Percentiles rank a stretch among this genome's conserved stretches.
Evolutionary conservation across 2,888 invertebrate genomes (phyloP).

Genomic region (Drosophila borealis): DNA sequence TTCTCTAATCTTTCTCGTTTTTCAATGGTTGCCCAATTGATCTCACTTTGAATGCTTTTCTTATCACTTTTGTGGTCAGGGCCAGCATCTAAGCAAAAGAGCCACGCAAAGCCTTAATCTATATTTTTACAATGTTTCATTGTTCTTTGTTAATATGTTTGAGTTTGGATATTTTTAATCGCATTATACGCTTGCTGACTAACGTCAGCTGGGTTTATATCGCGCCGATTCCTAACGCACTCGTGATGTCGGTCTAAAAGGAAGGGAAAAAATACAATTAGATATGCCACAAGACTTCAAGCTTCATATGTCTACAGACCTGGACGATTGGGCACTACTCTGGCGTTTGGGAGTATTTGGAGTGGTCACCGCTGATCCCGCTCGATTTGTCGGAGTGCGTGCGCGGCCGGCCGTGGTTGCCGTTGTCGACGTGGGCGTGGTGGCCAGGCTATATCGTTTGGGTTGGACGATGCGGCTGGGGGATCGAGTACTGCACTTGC

Average conservation of each 20-base stretch:
- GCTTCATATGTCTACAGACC: constrained; percentile 65
- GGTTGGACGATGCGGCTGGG: constrained; percentile 85
- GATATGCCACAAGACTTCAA: neutral
- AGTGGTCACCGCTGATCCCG: constrained; percentile 67
- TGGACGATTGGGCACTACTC: constrained; percentile 79
- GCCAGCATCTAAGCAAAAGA: constrained; percentile 69
- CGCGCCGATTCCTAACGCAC: constrained; percentile 72
- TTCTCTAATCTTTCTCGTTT: neutral
- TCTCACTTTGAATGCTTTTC: constrained; percentile 12
- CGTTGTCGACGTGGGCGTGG: constrained; percentile 55
- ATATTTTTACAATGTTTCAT: constrained; percentile 77
- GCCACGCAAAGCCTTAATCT: constrained; percentile 77
- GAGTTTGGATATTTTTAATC: constrained; percentile 47
- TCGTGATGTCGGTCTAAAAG: constrained; percentile 81
- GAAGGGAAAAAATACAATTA: constrained; percentile 4
- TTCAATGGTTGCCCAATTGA: neutral
- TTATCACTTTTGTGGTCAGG: constrained; percentile 56
- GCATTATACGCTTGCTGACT: constrained; percentile 40
- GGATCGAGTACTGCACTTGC: constrained; percentile 77
- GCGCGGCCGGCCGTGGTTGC: constrained; percentile 70
- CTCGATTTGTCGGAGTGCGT: constrained; percentile 80
- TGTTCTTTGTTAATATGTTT: constrained; percentile 62
- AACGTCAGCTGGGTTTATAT: constrained; percentile 38
- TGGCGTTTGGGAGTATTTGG: constrained; percentile 84
- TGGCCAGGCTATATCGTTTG: constrained; percentile 83